These are phyloP conservation scores for Orcinus orca DNA, from an alignment of 2,113 vertebrate species.

Conservation along the genomic window DNA sequence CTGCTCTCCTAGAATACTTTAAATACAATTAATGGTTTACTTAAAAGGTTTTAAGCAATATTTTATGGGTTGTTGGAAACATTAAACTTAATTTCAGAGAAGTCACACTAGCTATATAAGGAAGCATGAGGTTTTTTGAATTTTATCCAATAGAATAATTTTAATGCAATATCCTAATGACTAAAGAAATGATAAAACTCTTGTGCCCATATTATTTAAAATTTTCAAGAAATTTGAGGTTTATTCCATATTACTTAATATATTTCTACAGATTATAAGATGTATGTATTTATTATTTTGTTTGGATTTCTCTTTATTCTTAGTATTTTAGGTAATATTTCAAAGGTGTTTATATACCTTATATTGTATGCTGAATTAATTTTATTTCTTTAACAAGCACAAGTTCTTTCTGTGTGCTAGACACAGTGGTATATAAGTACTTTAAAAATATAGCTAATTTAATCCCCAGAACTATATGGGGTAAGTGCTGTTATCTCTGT, in stretches of 20 bases:
- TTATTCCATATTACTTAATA: not conserved
- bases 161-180: not conserved
- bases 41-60: conserved; percentile 13
- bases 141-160: not conserved
- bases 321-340: not conserved
- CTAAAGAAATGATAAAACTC: not conserved
- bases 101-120: not conserved
- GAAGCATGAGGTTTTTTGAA: not conserved
- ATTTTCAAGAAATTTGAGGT: not conserved
- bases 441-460: not conserved
- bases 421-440: not conserved
- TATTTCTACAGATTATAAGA: not conserved
- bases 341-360: not conserved
- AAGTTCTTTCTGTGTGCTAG: not conserved
- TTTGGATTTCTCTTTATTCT: conserved; percentile 6
- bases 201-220: not conserved
- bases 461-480: not conserved
- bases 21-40: not conserved
- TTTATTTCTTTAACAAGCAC: not conserved
- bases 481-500: not conserved
- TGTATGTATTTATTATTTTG: not conserved
- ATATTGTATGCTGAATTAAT: not conserved
- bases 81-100: not conserved
- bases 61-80: not conserved
- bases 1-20: not conserved